These are phyloP conservation scores for Nomada hirtipes DNA, from an alignment of 2,888 invertebrate species.

Conservation along the genomic window DNA sequence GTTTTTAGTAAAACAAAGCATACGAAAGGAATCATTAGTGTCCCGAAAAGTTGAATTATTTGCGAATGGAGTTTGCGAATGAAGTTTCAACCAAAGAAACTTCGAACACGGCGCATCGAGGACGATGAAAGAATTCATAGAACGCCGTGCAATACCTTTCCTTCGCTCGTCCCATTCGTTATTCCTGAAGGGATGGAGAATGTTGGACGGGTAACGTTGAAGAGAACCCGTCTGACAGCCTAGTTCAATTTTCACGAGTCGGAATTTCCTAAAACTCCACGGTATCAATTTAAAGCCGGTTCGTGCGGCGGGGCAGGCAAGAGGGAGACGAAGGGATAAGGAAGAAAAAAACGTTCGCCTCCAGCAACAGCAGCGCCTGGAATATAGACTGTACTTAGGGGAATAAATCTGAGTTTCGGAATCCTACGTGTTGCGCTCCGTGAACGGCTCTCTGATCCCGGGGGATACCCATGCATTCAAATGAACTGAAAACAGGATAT, in stretches of 20 bases:
- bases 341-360: constrained; percentile 1
- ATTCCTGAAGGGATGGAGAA: background rate
- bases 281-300: constrained; percentile 49
- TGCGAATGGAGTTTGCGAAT: background rate
- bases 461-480: constrained; percentile 71
- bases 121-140: background rate
- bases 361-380: constrained; percentile 3
- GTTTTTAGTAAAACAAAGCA: no score
- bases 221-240: constrained; percentile 13
- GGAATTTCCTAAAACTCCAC: constrained; percentile 48
- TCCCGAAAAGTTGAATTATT: background rate
- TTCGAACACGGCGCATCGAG: background rate
- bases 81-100: background rate
- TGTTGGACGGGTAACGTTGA: background rate
- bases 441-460: constrained; percentile 67
- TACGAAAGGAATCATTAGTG: background rate
- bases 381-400: constrained; percentile 69
- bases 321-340: background rate
- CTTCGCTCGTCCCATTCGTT: background rate
- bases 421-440: constrained; percentile 71
- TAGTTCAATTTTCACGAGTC: constrained; percentile 45
- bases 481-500: constrained; percentile 73
- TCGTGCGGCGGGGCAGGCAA: background rate
- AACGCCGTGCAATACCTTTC: background rate
- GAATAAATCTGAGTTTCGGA: constrained; percentile 72